Conservation (phyloP, 1,140 invertebrate species). For the Formica exsecta region DNA sequence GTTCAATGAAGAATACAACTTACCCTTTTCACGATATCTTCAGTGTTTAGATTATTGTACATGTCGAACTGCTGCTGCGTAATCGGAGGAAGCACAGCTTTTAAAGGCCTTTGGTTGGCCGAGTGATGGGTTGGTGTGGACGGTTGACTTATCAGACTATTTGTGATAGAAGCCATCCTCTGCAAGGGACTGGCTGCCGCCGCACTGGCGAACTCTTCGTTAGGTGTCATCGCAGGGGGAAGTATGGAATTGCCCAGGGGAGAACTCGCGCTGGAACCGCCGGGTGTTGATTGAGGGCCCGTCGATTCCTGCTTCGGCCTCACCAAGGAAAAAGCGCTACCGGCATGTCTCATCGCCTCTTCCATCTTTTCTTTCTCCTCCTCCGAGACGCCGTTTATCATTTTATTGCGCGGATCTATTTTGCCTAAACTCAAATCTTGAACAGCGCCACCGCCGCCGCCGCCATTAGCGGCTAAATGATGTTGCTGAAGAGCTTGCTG, state of each 20-base stretch:
- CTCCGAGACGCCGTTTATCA: conserved; percentile 90
- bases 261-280: conserved; percentile 90
- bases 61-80: conserved; percentile 99
- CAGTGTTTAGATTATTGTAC: conserved; percentile 99
- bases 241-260: conserved; percentile 93
- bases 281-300: conserved; percentile 88
- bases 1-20: conserved; percentile 54
- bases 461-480: conserved; percentile 88
- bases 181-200: conserved; percentile 96
- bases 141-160: conserved; percentile 97
- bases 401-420: conserved; percentile 89
- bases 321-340: conserved; percentile 94
- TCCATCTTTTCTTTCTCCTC: conserved; percentile 89
- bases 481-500: conserved; percentile 91
- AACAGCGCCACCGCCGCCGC: conserved; percentile 88
- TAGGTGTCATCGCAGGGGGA: conserved; percentile 92
- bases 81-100: conserved; percentile 98
- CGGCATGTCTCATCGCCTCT: conserved; percentile 92
- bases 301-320: conserved; percentile 93
- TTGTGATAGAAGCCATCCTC: conserved; percentile 98
- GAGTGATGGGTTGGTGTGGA: conserved; percentile 93
- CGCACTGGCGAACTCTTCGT: conserved; percentile 92
- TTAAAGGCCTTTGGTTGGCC: conserved; percentile 94
- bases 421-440: conserved; percentile 95
- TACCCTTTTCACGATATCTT: conserved; percentile 98